These are phyloP conservation scores for Pandion haliaetus DNA, from an alignment of 2,113 vertebrate genomes.

Conservation along the genomic window DNA sequence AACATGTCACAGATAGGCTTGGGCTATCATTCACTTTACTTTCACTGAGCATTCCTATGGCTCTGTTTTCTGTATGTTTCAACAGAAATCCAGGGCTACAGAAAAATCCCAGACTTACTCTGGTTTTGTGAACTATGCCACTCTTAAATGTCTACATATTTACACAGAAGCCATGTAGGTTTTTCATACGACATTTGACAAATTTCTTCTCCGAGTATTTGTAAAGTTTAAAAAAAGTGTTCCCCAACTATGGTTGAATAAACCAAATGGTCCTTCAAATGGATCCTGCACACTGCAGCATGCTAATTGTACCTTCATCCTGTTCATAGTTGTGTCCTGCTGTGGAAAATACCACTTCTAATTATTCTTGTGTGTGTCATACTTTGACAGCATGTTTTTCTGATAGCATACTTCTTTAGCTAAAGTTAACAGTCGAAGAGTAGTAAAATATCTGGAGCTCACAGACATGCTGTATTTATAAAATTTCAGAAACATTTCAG, in stretches of 20 bases:
- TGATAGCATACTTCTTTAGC: not conserved
- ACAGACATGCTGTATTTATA: not conserved
- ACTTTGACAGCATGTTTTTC: not conserved
- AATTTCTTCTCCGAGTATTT: not conserved
- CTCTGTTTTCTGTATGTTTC: not conserved
- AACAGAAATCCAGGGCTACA: not conserved
- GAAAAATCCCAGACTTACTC: not conserved
- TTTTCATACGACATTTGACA: not conserved
- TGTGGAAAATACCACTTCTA: not conserved
- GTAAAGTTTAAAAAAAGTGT: not conserved
- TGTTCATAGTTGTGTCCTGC: not conserved
- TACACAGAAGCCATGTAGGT: not conserved
- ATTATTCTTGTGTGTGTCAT: not conserved
- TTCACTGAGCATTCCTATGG: not conserved
- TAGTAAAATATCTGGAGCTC: not conserved
- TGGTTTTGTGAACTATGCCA: not conserved
- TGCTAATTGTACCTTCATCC: not conserved
- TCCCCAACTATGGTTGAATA: not conserved
- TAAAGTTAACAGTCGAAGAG: not conserved
- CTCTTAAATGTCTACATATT: not conserved
- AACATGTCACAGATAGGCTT: fast-evolving
- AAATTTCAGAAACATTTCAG: conserved; percentile 18
- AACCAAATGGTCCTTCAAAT: not conserved
- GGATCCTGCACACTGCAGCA: not conserved
- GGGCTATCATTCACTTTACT: not conserved